These are phyloP conservation scores for Himalopsyche anomala DNA, from an alignment of 2,888 invertebrate species.

Conservation along the genomic window DNA sequence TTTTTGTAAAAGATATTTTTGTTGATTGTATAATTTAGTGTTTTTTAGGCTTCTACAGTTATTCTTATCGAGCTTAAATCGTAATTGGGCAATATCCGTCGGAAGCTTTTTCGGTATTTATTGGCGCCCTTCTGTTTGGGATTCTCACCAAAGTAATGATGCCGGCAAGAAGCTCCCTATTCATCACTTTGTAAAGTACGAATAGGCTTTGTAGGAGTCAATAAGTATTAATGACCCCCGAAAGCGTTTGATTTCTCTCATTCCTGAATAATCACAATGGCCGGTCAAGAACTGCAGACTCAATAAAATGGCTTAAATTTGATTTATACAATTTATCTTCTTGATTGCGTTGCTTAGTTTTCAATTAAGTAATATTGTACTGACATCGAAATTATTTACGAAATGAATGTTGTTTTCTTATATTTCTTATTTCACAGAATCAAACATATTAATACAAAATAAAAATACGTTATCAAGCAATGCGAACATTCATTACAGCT, in stretches of 20 bases:
- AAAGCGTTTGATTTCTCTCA: conserved; percentile 22
- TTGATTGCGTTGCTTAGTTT: too few species aligned
- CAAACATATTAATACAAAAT: too few species aligned
- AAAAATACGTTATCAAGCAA: too few species aligned
- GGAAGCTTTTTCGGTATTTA: not conserved
- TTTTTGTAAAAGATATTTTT: not conserved
- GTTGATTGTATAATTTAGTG: not conserved
- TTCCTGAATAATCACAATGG: not conserved
- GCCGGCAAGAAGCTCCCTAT: conserved; percentile 25
- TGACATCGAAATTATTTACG: too few species aligned
- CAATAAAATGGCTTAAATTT: not conserved
- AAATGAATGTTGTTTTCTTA: too few species aligned
- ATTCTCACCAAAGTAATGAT: conserved; percentile 12
- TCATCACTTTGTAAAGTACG: conserved; percentile 18
- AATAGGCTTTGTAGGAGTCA: not conserved
- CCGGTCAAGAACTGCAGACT: not conserved
- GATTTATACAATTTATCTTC: too few species aligned
- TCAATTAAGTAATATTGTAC: too few species aligned
- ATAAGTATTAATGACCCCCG: conserved; percentile 16
- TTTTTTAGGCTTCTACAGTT: not conserved
- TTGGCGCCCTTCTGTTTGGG: not conserved
- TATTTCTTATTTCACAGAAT: too few species aligned
- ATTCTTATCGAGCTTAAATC: conserved; percentile 12
- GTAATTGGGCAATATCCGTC: conserved; percentile 10
- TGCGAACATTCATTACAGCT: too few species aligned